These are phyloP conservation scores for Drosophila birchii DNA, from an alignment of 2,888 invertebrate species.

Conservation along the genomic window DNA sequence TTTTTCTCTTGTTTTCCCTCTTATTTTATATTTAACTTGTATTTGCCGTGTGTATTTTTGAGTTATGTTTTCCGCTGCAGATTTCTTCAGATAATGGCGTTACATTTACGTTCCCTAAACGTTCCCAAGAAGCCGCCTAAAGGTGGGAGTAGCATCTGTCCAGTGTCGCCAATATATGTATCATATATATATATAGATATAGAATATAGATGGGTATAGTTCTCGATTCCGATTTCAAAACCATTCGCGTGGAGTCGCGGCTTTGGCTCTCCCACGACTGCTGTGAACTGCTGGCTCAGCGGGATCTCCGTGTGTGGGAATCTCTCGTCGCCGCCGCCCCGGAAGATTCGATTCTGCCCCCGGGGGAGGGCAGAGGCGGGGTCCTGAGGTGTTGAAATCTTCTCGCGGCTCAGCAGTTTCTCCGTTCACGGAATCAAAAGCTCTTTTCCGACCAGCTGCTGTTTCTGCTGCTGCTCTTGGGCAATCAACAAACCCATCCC, in stretches of 20 bases:
- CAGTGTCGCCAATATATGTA: slow-evolving; percentile 6
- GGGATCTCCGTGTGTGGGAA: slow-evolving; percentile 31
- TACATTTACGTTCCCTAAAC: slow-evolving; percentile 75
- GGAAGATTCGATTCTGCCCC: slow-evolving; percentile 11
- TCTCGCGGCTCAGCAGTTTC: slow-evolving; percentile 65
- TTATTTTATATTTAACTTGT: slow-evolving; percentile 51
- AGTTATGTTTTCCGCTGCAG: slow-evolving; percentile 82
- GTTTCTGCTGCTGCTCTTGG: slow-evolving; percentile 55
- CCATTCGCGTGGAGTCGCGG: slow-evolving; percentile 21
- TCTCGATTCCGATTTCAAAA: slow-evolving; percentile 56
- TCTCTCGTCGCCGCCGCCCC: not conserved
- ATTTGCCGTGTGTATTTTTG: slow-evolving; percentile 65
- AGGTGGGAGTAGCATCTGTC: slow-evolving; percentile 21
- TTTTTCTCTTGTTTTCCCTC: slow-evolving; percentile 42
- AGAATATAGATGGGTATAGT: not conserved
- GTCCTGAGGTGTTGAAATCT: slow-evolving; percentile 69
- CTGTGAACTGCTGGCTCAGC: slow-evolving; percentile 54
- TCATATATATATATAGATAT: not conserved
- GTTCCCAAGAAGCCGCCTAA: slow-evolving; percentile 26
- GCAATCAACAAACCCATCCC: slow-evolving; percentile 7
- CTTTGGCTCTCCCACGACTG: slow-evolving; percentile 55
- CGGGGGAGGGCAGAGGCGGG: not conserved
- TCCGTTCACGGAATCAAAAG: slow-evolving; percentile 58
- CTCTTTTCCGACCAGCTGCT: slow-evolving; percentile 37
- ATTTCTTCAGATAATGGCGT: slow-evolving; percentile 73